Evolutionary conservation across 92 coral and sea anemone genomes (phyloP).

Genomic region (Plumapathes pennacea): DNA sequence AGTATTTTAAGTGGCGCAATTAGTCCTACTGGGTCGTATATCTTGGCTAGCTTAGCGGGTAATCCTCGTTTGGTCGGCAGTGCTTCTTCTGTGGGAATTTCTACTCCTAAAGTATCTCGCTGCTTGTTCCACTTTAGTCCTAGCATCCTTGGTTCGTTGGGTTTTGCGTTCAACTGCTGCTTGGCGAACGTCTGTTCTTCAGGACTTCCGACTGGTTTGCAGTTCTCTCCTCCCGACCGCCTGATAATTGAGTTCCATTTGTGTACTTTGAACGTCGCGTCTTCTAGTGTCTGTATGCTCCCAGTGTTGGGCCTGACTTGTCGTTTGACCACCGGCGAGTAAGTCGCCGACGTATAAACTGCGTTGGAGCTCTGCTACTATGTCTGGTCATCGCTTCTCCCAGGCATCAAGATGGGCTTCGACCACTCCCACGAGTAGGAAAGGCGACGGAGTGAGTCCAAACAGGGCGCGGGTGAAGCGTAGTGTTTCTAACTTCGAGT

Average conservation of each 20-base stretch:
- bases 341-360: slow-evolving; percentile 45
- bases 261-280: slow-evolving; percentile 33
- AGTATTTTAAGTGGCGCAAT: slow-evolving; percentile 6
- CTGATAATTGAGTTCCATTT: slow-evolving; percentile 36
- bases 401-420: slow-evolving; percentile 27
- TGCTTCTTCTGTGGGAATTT: neutral
- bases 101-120: slow-evolving; percentile 13
- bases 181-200: slow-evolving; percentile 18
- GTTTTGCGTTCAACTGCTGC: slow-evolving; percentile 18
- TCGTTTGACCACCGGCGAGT: slow-evolving; percentile 10
- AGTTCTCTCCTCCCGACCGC: slow-evolving; percentile 17
- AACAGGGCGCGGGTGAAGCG: slow-evolving; percentile 20
- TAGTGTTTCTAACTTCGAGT: neutral
- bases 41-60: slow-evolving; percentile 3
- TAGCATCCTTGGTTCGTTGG: slow-evolving; percentile 20
- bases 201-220: slow-evolving; percentile 2
- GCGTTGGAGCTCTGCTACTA: slow-evolving; percentile 7
- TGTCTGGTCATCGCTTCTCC: slow-evolving; percentile 24
- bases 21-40: slow-evolving; percentile 33
- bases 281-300: slow-evolving; percentile 16
- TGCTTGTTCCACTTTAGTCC: slow-evolving; percentile 27
- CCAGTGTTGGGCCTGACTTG: slow-evolving; percentile 2
- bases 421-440: slow-evolving; percentile 30
- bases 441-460: slow-evolving; percentile 26
- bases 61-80: slow-evolving; percentile 17